Evolutionary conservation across 2,888 invertebrate genomes (phyloP), one percentile per base, ranked within the genome.

Genomic region (Erynnis tages): DNA sequence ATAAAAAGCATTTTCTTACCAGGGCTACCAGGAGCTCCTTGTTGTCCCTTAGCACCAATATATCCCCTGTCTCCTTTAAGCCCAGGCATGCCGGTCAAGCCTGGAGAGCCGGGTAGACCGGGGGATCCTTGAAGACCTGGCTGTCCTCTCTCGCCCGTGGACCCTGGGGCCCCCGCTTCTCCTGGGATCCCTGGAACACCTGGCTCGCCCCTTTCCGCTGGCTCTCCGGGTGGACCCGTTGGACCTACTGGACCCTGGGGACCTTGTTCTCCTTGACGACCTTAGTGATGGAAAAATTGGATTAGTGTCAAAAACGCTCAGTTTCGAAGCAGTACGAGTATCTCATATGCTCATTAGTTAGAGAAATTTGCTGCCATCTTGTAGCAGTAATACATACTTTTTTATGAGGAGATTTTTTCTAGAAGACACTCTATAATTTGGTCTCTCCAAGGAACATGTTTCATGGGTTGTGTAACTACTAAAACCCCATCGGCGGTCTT

Each of bases 201-300:
- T 0, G 93, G 90, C 65, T 95, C 95, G 13, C 96, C 95, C 66
- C 95, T 86, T 75, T 95, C 95, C 0, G 94, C 96, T 37, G 94
- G 93, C 76, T 96, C 96, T 10, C 96, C 96, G 0, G 94, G 94
- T 1, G 94, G 93, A 1, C 96, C 96, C 0, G 91, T 87, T 0
- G 93, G 93, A 2, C 96, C 96, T 14, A 94, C 78, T 10, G 91
- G 91, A n/a, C 96, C 96, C 72, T 93, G 94, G 0, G 91, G 91
- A 0, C 96, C 96, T 70, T 95, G 92, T 67, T 95, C 95, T 56
- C 96, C 95, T 74, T 91, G 91, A 53, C 91, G 91, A 45, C 94
- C 93, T 88, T n/a, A 21, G 4, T n/a, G n/a, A 34, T n/a, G 10
- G 10, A 21, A 44, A 30, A 19, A 17, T 2, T 16, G 1, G 62